Evolutionary conservation across 2,113 vertebrate genomes (phyloP).

Genomic region (Trinectes maculatus): DNA sequence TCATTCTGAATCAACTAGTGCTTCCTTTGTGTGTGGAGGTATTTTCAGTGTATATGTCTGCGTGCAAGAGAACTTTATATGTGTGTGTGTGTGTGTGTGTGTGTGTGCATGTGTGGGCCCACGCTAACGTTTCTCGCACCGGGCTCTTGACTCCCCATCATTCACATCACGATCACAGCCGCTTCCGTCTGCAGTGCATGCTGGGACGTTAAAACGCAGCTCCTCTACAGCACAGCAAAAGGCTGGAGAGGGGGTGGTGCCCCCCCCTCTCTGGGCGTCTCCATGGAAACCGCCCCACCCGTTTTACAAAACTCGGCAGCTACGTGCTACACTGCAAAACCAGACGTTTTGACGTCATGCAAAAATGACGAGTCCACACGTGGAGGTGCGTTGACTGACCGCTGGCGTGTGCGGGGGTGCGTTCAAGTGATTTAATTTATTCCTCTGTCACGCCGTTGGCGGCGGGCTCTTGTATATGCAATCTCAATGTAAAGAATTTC

Average conservation of each 20-base stretch:
- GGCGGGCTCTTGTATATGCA: constrained; percentile 79
- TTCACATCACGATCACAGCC: constrained; percentile 67
- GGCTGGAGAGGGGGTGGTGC: no score
- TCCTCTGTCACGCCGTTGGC: constrained; percentile 45
- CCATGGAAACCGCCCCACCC: constrained; percentile 49
- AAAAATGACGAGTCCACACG: constrained; percentile 57
- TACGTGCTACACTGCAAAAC: constrained; percentile 71
- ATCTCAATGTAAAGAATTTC: constrained; percentile 73
- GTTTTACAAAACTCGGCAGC: constrained; percentile 79
- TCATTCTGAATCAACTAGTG: constrained; percentile 80
- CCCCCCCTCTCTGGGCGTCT: constrained; percentile 42
- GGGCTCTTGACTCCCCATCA: constrained; percentile 32
- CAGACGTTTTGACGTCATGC: constrained; percentile 67
- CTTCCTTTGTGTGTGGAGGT: constrained; percentile 77
- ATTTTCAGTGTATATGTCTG: constrained; percentile 56
- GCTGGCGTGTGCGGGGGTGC: constrained; percentile 1
- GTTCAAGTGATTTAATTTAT: constrained; percentile 39
- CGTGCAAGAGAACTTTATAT: constrained; percentile 7
- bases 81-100: constrained; percentile 27
- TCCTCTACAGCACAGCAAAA: constrained; percentile 66
- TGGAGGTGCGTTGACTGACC: constrained; percentile 49
- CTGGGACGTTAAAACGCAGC: constrained; percentile 70
- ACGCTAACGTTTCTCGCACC: constrained; percentile 30
- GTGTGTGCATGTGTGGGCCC: constrained; percentile 19
- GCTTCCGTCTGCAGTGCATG: constrained; percentile 75